Evolutionary conservation across 2,797 vertebrate species (phyloP), one percentile per base, ranked within the genome.

Genomic region (Pyrocephalus nanus): DNA sequence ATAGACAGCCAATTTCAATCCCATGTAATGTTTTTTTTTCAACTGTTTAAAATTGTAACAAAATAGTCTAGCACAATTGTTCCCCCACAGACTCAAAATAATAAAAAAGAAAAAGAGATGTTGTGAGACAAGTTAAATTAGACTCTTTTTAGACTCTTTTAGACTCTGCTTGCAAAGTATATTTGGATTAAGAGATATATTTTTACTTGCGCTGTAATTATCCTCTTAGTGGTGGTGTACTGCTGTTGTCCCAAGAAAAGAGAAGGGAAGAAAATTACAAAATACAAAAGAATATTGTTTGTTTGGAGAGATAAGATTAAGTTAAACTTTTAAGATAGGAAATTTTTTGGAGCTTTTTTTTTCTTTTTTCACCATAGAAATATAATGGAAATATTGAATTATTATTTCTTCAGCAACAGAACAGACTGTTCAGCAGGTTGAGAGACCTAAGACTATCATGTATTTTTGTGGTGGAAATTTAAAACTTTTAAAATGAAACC

Each of bases 321-420:
- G 5, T 47, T 43, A 55, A 72, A 51, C 3, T 51, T 15, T 60
- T 53, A 43, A 53, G 9, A 48, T 2, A 47, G 4, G 11, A 54
- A 8, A 2, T 74, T 69, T 34, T 1, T n/a, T 48, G 1, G 32
- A 17, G 7, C 4, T 61, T 38, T 14, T 27, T n/a, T 9, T 2
- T 5, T 16, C 15, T 9, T 17, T 22, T 40, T 15, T 18, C 0
- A 6, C 4, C 0, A 2, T 4, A 21, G 9, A 25, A 34, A 66
- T 53, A 25, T 21, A 40, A 36, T 19, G 12, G 8, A 5, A 38
- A 8, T 55, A 65, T 40, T 48, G 11, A 4, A 9, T 43, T 17
- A 20, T 51, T 51, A 16, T 6, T 66, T 86, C 21, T 62, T 3
- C 19, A 73, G 16, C 58, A n/a, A 26, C 12, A 77, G 19, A 72